Conservation (phyloP, 2,888 invertebrate genomes). For the Caenorhabditis imperialis region DNA sequence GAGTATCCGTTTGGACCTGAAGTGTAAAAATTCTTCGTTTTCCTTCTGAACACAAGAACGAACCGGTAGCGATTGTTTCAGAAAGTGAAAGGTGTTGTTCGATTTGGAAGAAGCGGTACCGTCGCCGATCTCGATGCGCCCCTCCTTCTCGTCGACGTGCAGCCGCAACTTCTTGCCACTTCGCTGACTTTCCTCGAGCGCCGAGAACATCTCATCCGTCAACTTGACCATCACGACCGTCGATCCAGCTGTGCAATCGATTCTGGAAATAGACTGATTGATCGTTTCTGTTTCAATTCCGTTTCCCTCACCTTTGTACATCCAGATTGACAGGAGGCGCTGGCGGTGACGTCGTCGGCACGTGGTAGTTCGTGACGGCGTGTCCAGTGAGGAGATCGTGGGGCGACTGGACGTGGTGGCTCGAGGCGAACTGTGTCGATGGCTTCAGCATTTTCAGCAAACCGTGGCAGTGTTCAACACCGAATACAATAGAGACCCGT, state of each 20-base stretch:
- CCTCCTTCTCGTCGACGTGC: constrained; percentile 55
- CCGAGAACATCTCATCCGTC: constrained; percentile 72
- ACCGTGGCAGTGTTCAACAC: constrained; percentile 29
- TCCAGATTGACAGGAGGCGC: constrained; percentile 34
- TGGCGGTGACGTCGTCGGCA: constrained; percentile 15
- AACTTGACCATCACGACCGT: constrained; percentile 67
- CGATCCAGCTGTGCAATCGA: constrained; percentile 24
- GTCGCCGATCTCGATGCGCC: constrained; percentile 49
- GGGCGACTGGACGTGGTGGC: constrained; percentile 22
- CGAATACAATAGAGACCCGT: constrained; percentile 49
- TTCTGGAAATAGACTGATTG: constrained; percentile 22
- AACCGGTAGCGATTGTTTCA: constrained; percentile 44
- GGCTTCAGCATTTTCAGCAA: constrained; percentile 46
- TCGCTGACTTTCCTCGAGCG: constrained; percentile 54
- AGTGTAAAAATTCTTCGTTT: constrained; percentile 6
- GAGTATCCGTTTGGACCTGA: constrained; percentile 48
- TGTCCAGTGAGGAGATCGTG: constrained; percentile 38
- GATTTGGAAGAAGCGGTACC: constrained; percentile 43
- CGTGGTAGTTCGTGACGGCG: constrained; percentile 11
- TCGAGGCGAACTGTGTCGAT: constrained; percentile 20
- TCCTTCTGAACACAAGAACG: constrained; percentile 3
- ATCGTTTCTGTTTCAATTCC: not conserved
- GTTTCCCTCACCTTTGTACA: constrained; percentile 23
- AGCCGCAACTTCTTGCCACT: constrained; percentile 48
- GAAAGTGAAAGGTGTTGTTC: constrained; percentile 48